Conservation (phyloP, 2,113 vertebrate genomes). For the Scopus umbretta region DNA sequence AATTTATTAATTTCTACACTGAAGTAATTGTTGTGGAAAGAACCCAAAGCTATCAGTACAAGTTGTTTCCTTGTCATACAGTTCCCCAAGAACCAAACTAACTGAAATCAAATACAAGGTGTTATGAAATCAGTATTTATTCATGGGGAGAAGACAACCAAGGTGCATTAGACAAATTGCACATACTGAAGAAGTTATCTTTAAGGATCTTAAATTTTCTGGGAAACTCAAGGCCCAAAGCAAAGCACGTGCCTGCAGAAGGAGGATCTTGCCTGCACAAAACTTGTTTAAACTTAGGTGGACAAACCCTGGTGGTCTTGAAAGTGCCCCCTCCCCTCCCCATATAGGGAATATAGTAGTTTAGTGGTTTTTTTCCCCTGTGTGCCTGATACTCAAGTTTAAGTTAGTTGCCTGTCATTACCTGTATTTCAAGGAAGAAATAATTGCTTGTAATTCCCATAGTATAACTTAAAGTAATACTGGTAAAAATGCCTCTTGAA, state of each 20-base stretch:
- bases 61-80: not conserved
- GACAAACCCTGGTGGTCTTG: rapidly evolving
- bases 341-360: not conserved
- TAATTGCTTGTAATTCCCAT: not conserved
- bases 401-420: not conserved
- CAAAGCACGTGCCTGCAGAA: not conserved
- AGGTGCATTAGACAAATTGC: not conserved
- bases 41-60: not conserved
- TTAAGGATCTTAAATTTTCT: not conserved
- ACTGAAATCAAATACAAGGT: not conserved
- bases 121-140: not conserved
- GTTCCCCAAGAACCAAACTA: not conserved
- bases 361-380: not conserved
- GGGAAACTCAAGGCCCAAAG: not conserved
- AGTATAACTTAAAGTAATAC: not conserved
- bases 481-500: not conserved
- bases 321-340: not conserved
- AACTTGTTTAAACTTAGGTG: not conserved
- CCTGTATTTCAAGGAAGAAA: not conserved
- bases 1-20: not conserved
- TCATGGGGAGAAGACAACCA: not conserved
- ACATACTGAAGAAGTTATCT: not conserved
- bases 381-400: not conserved
- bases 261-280: not conserved
- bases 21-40: not conserved